phyloP scores from a whole-genome alignment of 1,140 invertebrate genomes.

The Papilio aristodemus region DNA sequence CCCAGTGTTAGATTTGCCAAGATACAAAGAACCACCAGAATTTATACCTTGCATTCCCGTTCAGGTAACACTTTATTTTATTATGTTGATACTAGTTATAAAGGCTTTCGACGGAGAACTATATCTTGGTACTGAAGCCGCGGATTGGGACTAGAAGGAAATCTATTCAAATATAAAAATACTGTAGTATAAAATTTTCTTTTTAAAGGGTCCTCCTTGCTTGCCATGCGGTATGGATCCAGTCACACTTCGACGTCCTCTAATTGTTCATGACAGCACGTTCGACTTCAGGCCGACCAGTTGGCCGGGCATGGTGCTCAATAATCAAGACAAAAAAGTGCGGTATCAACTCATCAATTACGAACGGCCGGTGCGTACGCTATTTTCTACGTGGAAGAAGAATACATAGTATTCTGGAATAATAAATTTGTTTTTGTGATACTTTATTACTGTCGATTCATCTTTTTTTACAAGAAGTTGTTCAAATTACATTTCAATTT shows the following conservation, averaged over 20 bases:
- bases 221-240: constrained; percentile 66
- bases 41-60: constrained; percentile 54
- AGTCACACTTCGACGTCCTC: constrained; percentile 60
- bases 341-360: constrained; percentile 69
- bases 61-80: constrained; percentile 42
- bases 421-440: too few relatives aligned
- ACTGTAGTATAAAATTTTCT: too few relatives aligned
- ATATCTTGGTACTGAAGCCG: too few relatives aligned
- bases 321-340: constrained; percentile 71
- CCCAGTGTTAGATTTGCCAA: constrained; percentile 52
- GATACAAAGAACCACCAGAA: constrained; percentile 55
- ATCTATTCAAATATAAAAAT: too few relatives aligned
- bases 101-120: too few relatives aligned
- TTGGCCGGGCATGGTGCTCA: constrained; percentile 67
- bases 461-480: too few relatives aligned
- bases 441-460: too few relatives aligned
- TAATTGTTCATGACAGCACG: constrained; percentile 72
- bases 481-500: too few relatives aligned
- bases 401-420: neutral
- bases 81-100: too few relatives aligned
- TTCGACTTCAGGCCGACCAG: constrained; percentile 72
- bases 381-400: neutral
- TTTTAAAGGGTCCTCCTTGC: constrained; percentile 55
- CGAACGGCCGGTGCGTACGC: constrained; percentile 54
- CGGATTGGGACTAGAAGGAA: too few relatives aligned